Evolutionary conservation across 2,113 vertebrate genomes (phyloP), one percentile per base, ranked within the genome.

Genomic region (Ceyx cyanopectus): DNA sequence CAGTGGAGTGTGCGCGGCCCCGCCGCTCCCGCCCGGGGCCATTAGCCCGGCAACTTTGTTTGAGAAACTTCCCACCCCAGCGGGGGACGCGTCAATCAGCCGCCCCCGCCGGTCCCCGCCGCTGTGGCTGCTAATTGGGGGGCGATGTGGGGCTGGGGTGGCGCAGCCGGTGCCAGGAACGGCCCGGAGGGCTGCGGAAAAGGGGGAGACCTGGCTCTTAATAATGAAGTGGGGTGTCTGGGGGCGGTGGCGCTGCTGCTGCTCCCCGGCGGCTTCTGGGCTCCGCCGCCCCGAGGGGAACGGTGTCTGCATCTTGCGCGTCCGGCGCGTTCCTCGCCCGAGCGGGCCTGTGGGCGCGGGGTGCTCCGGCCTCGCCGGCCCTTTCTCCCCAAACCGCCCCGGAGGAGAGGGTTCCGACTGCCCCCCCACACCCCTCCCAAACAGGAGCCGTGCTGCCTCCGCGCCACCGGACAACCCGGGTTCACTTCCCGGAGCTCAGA

Each of bases 1-100:
- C 98, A 99, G 97, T 98, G 98, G 99, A 98, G 98, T 98, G 98
- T 98, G 97, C 96, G 96, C 95, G 95, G 97, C 97, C 97, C 80
- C 62, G 98, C 97, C 97, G 96, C 95, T 97, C 93, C 96, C 97
- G 98, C 98, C 92, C 97, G 78, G 95, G 97, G 94, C 97, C 96
- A 96, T 97, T 91, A 97, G 96, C 96, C 97, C 97, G 95, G 96
- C 97, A 97, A 97, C 95, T 81, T 84, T 97, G 96, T 97, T 98
- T 98, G 91, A 95, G 93, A 97, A 97, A 97, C 96, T 95, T 96
- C 96, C 96, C 91, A 97, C 96, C 97, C 92, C 97, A 97, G 97
- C 97, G 93, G 98, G 98, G 98, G 98, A 98, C 95, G 97, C 98
- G 98, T 97, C 97, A 97, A 93, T 97, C 97, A 88, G 95, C 93